These are phyloP conservation scores for Rhinoraja longicauda DNA, from an alignment of 2,797 vertebrate species.

Conservation along the genomic window DNA sequence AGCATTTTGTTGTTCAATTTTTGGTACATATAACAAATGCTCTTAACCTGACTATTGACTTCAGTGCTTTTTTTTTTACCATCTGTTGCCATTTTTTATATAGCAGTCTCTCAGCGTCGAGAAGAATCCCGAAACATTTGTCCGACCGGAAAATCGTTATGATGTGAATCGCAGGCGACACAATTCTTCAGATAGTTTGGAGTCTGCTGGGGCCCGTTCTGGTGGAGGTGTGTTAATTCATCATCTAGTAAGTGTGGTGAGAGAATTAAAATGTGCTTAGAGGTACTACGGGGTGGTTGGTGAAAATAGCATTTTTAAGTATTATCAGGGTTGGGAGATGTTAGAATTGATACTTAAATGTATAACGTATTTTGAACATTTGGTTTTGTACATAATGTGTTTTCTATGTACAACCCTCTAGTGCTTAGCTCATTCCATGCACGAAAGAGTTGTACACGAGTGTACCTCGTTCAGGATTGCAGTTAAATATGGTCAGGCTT, in stretches of 20 bases:
- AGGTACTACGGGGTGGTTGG: background rate
- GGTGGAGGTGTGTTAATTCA: constrained; percentile 56
- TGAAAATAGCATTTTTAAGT: background rate
- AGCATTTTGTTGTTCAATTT: too few species aligned
- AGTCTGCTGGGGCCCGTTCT: constrained; percentile 52
- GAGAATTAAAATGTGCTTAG: background rate
- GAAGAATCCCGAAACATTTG: constrained; percentile 58
- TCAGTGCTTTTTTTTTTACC: constrained; percentile 18
- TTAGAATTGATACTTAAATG: background rate
- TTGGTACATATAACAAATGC: too few species aligned
- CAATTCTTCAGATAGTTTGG: constrained; percentile 63
- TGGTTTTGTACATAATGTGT: background rate
- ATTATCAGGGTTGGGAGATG: background rate
- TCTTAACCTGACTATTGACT: background rate
- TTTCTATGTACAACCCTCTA: background rate
- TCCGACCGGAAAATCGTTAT: constrained; percentile 54
- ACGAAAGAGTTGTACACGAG: background rate
- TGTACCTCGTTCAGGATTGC: background rate
- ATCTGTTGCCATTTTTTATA: constrained; percentile 38
- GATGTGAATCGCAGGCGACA: constrained; percentile 60
- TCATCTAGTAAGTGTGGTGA: constrained; percentile 24
- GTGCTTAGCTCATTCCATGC: background rate
- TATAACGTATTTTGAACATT: background rate
- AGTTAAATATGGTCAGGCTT: background rate
- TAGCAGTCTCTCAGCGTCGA: constrained; percentile 61